Conservation (phyloP, 2,888 invertebrate species). For the Pristionchus japonicus region DNA sequence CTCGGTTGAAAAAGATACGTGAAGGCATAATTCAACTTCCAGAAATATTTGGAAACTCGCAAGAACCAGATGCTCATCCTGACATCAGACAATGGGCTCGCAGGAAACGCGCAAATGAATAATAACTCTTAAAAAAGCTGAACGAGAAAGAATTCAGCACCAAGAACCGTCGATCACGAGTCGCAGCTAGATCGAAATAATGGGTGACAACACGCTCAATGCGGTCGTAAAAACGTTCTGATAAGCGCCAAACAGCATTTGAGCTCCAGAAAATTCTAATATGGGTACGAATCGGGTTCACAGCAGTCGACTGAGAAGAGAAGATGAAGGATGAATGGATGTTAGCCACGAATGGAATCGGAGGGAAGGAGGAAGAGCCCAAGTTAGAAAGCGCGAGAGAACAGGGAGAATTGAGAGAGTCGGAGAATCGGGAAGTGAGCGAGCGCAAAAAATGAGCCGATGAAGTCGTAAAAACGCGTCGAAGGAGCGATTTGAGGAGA, state of each 20-base stretch:
- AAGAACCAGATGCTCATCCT: too few relatives aligned
- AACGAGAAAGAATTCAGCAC: not conserved
- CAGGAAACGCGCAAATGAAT: too few relatives aligned
- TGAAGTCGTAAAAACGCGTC: not conserved
- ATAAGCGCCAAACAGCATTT: not conserved
- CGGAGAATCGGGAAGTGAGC: not conserved
- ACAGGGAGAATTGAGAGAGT: not conserved
- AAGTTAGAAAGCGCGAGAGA: not conserved
- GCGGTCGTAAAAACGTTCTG: not conserved
- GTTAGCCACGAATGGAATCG: not conserved
- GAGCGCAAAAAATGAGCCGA: slow-evolving; percentile 4
- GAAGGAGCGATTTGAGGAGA: not conserved
- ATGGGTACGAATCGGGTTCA: not conserved
- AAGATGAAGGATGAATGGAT: not conserved
- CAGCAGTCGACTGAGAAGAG: not conserved
- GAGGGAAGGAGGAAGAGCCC: not conserved
- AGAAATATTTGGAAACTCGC: too few relatives aligned
- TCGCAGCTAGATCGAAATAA: not conserved
- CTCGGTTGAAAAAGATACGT: too few relatives aligned
- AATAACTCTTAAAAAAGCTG: not conserved
- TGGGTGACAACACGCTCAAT: not conserved
- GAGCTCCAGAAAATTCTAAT: not conserved
- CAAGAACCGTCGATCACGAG: not conserved
- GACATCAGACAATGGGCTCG: too few relatives aligned
- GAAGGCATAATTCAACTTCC: too few relatives aligned